These are phyloP conservation scores for Chaenogobius annularis DNA, from an alignment of 2,113 vertebrate genomes.

Conservation along the genomic window DNA sequence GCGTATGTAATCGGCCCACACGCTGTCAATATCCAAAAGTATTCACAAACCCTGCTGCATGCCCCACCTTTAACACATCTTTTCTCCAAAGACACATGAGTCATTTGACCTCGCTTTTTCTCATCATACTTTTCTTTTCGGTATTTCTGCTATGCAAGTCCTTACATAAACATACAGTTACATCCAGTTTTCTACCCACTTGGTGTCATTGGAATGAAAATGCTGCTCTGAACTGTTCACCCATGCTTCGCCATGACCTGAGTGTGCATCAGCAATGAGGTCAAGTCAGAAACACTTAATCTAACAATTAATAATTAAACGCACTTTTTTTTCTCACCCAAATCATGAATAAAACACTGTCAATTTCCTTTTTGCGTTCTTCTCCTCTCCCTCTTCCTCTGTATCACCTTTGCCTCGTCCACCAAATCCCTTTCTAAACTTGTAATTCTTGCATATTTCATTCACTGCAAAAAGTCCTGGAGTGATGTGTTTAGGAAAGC, in stretches of 20 bases:
- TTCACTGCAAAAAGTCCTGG: not conserved
- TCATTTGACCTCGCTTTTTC: not conserved
- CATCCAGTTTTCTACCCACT: not conserved
- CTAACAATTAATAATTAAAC: conserved; percentile 57
- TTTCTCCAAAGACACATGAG: not conserved
- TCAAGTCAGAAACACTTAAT: conserved; percentile 55
- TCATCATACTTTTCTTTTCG: not conserved
- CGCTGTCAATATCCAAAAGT: too few species aligned
- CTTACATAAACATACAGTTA: not conserved
- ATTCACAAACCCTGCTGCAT: not conserved
- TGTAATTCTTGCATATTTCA: not conserved
- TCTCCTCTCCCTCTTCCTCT: not conserved
- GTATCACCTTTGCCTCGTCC: not conserved
- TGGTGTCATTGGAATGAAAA: conserved; percentile 11
- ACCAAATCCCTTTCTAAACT: not conserved
- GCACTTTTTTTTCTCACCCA: conserved; percentile 26
- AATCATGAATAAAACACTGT: conserved; percentile 53
- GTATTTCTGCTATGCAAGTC: not conserved
- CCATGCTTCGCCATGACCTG: conserved; percentile 22
- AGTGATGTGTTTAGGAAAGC: too few species aligned
- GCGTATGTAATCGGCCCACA: too few species aligned
- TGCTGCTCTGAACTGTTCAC: not conserved
- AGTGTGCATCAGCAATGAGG: conserved; percentile 48
- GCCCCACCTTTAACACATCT: not conserved
- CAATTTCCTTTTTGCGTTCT: conserved; percentile 9